These are phyloP conservation scores for Condylura cristata DNA, from an alignment of 2,113 vertebrate species.

Conservation along the genomic window DNA sequence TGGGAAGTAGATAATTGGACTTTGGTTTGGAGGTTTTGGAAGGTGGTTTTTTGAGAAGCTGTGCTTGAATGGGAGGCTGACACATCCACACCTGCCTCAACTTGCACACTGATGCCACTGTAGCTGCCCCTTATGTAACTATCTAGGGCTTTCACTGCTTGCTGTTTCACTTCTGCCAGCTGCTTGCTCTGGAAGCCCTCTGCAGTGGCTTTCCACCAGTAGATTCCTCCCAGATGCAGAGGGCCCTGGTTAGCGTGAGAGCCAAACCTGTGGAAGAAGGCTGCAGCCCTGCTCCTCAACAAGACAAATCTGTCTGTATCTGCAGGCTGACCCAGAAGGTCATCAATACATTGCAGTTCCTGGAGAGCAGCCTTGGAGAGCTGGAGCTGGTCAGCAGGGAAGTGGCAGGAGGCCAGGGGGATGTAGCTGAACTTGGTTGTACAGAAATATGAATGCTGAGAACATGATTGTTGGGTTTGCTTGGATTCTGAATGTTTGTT, in stretches of 20 bases:
- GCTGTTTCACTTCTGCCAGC: conserved; percentile 56
- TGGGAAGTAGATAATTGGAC: conserved; percentile 59
- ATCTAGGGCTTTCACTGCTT: conserved; percentile 34
- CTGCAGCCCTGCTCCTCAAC: neutral
- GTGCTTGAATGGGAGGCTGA: neutral
- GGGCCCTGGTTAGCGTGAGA: conserved; percentile 82
- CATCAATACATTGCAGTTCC: conserved; percentile 77
- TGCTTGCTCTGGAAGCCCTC: conserved; percentile 70
- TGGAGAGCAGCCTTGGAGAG: conserved; percentile 77
- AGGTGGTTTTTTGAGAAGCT: fast-evolving
- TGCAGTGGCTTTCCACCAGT: conserved; percentile 81
- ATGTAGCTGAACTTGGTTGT: conserved; percentile 74
- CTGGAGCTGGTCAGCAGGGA: conserved; percentile 73
- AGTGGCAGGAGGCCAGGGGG: conserved; percentile 81
- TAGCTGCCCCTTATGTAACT: neutral
- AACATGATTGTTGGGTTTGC: neutral
- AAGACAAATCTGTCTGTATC: fast-evolving
- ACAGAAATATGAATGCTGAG: conserved; percentile 73
- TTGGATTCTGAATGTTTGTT: neutral
- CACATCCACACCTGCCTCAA: fast-evolving
- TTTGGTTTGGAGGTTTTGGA: neutral
- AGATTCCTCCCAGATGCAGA: conserved; percentile 85
- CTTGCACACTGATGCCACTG: fast-evolving
- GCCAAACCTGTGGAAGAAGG: conserved; percentile 83
- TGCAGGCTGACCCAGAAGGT: neutral